Evolutionary conservation across 2,113 vertebrate species (phyloP).

Genomic region (Atrichornis clamosus): DNA sequence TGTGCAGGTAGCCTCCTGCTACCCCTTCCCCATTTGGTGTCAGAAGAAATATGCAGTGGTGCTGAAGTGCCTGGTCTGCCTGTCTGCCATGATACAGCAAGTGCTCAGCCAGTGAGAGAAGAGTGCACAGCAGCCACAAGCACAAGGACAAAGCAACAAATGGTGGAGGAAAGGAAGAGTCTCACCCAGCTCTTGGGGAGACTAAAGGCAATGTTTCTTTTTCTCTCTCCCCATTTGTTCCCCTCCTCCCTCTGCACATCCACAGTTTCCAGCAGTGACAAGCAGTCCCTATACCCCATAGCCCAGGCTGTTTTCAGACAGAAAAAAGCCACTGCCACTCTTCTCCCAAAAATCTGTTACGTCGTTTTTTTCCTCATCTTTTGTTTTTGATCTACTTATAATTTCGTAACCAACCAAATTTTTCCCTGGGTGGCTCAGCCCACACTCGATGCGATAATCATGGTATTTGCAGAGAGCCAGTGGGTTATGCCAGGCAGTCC

Average conservation of each 20-base stretch:
- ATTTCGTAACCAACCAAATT: not conserved
- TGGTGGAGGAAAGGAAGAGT: not conserved
- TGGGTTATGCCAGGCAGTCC: slow-evolving; percentile 31
- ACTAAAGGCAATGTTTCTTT: not conserved
- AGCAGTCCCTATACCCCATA: not conserved
- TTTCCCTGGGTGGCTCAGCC: not conserved
- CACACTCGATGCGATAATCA: fast-evolving
- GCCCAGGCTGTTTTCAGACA: not conserved
- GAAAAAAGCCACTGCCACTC: not conserved
- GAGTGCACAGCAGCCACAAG: not conserved
- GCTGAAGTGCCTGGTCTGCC: not conserved
- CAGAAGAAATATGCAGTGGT: not conserved
- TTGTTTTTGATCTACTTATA: not conserved
- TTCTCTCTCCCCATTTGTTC: not conserved
- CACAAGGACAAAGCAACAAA: not conserved
- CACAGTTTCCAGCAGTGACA: not conserved
- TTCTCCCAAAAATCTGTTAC: not conserved
- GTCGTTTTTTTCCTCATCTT: not conserved
- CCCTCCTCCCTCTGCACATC: not conserved
- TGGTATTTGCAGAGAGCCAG: not conserved
- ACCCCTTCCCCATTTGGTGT: not conserved
- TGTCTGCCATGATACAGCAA: not conserved
- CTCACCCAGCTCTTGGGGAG: not conserved
- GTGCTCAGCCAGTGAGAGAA: not conserved
- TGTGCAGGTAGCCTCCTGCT: not conserved